These are phyloP conservation scores for Ascidia mentula DNA, from an alignment of 23 tunicate species.

Conservation along the genomic window DNA sequence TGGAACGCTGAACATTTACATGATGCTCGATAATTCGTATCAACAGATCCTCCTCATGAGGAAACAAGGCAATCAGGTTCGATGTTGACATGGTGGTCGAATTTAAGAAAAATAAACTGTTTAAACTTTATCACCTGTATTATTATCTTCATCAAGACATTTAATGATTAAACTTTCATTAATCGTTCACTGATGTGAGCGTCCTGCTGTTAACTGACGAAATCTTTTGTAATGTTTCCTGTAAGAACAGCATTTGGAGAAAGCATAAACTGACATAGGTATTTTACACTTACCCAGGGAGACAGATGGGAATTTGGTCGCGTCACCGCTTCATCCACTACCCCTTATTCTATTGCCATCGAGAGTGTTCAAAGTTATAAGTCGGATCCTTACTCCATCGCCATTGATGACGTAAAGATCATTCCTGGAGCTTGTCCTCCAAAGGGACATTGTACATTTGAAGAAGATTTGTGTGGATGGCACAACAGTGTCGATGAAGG, in stretches of 20 bases:
- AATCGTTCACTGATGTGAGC: too few relatives aligned
- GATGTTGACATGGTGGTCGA: not conserved
- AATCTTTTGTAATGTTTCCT: too few relatives aligned
- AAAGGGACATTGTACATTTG: constrained; percentile 76
- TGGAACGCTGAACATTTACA: constrained; percentile 81
- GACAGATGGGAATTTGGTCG: constrained; percentile 61
- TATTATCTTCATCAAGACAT: not conserved
- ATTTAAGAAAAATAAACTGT: not conserved
- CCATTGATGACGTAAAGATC: constrained; percentile 77
- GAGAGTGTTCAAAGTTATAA: constrained; percentile 59
- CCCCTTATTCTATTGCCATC: constrained; percentile 50
- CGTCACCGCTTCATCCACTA: constrained; percentile 36
- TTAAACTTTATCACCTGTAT: not conserved
- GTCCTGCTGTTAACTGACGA: too few relatives aligned
- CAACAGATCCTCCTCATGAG: constrained; percentile 33
- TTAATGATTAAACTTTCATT: too few relatives aligned
- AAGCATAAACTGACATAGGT: too few relatives aligned
- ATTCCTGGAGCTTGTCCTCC: constrained; percentile 63
- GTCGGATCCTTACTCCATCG: constrained; percentile 53
- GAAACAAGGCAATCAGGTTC: constrained; percentile 75
- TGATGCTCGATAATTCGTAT: constrained; percentile 26
- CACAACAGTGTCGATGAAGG: constrained; percentile 70
- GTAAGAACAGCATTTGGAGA: too few relatives aligned
- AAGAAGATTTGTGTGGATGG: constrained; percentile 79
- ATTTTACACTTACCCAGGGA: constrained; percentile 61